A percentile compares a stretch with the other conserved stretches of the same genome.
Conservation (phyloP, 2,888 invertebrate genomes). For the Serrognathus titanus region DNA sequence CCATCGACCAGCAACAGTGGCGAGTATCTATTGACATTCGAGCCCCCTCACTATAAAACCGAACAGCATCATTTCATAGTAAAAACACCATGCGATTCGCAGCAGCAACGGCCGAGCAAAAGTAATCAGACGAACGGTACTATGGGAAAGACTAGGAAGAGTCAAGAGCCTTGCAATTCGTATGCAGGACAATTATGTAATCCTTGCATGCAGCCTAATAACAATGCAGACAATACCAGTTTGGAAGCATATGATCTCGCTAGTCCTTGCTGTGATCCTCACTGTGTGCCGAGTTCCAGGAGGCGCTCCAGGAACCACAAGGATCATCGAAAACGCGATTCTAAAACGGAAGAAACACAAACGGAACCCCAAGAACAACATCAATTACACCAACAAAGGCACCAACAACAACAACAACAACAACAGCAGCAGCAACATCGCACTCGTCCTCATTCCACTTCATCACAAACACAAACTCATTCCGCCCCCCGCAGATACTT, state of each 20-base stretch:
- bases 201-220: conserved; percentile 64
- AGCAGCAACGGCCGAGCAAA: conserved; percentile 40
- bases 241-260: conserved; percentile 83
- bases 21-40: conserved; percentile 69
- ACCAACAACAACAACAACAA: conserved; percentile 16
- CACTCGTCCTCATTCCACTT: conserved; percentile 32
- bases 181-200: conserved; percentile 62
- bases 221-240: conserved; percentile 69
- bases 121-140: conserved; percentile 26
- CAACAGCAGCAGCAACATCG: conserved; percentile 20
- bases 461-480: conserved; percentile 27
- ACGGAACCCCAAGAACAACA: conserved; percentile 51
- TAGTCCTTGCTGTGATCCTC: conserved; percentile 82
- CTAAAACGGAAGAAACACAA: conserved; percentile 48
- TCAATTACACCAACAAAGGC: conserved; percentile 37
- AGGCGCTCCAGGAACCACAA: conserved; percentile 56
- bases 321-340: conserved; percentile 55
- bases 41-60: conserved; percentile 60
- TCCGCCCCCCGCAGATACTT: conserved; percentile 56
- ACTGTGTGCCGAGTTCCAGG: conserved; percentile 70
- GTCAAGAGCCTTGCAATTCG: conserved; percentile 31
- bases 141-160: conserved; percentile 35
- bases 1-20: conserved; percentile 64
- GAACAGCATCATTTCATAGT: conserved; percentile 67
- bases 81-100: conserved; percentile 53